Percentiles rank a stretch among this genome's conserved stretches.
These are phyloP conservation scores for Chlorops oryzae DNA, from an alignment of 1,140 invertebrate species.

Conservation along the genomic window DNA sequence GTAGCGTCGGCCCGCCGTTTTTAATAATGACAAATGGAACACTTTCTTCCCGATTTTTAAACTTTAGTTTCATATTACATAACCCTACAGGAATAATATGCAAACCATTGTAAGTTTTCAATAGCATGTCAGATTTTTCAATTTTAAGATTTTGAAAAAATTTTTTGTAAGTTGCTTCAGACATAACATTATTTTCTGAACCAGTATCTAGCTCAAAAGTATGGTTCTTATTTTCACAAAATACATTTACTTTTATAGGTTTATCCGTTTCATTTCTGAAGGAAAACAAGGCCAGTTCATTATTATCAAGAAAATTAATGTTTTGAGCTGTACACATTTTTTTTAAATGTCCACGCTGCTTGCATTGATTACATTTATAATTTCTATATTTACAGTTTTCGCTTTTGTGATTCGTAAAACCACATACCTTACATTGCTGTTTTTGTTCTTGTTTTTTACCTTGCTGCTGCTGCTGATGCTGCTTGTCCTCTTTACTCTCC, in stretches of 20 bases:
- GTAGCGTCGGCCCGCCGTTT: slow-evolving; percentile 21
- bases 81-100: background rate
- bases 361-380: slow-evolving; percentile 16
- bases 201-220: slow-evolving; percentile 9
- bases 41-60: background rate
- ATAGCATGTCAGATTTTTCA: background rate
- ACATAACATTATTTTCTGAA: background rate
- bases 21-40: slow-evolving; percentile 23
- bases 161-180: background rate
- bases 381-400: slow-evolving; percentile 15
- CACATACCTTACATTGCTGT: slow-evolving; percentile 21
- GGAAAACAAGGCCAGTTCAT: background rate
- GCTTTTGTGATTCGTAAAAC: slow-evolving; percentile 12
- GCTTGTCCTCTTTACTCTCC: too few species aligned
- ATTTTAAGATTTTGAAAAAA: background rate
- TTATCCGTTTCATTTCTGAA: background rate
- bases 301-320: slow-evolving; percentile 2
- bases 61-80: slow-evolving; percentile 3
- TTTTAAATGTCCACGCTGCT: slow-evolving; percentile 20
- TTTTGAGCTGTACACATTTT: slow-evolving; percentile 10
- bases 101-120: slow-evolving; percentile 2
- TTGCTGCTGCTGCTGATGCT: background rate
- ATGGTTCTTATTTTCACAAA: background rate
- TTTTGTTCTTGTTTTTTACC: background rate
- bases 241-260: slow-evolving; percentile 2